These are phyloP conservation scores for Slavum lentiscoides DNA, from an alignment of 2,888 invertebrate genomes.

Conservation along the genomic window DNA sequence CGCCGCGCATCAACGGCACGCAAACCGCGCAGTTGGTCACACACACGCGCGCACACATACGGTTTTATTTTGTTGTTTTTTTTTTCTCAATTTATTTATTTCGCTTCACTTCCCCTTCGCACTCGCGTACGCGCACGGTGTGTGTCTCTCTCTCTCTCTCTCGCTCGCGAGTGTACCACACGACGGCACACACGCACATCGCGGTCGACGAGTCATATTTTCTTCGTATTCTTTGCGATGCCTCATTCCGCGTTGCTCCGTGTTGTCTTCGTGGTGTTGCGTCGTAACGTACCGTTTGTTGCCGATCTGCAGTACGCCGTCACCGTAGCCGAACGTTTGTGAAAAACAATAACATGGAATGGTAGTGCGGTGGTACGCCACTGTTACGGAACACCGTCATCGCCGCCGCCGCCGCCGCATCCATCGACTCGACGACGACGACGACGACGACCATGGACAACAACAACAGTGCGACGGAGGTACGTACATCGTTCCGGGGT, in stretches of 20 bases:
- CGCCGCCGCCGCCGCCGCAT: not conserved
- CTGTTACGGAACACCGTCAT: constrained; percentile 43
- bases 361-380: constrained; percentile 35
- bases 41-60: not conserved
- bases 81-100: not conserved
- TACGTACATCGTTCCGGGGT: not conserved
- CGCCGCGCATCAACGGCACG: not conserved
- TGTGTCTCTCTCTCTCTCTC: not conserved
- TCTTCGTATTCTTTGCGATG: constrained; percentile 37
- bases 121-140: not conserved
- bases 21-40: not conserved
- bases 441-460: constrained; percentile 42
- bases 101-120: not conserved
- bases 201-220: constrained; percentile 9
- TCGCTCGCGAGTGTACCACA: not conserved
- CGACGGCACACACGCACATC: not conserved
- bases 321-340: constrained; percentile 32
- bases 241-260: constrained; percentile 29
- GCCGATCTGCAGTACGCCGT: not conserved
- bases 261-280: not conserved
- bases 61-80: not conserved
- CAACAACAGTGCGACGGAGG: constrained; percentile 39
- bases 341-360: constrained; percentile 50
- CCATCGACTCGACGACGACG: constrained; percentile 23
- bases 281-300: constrained; percentile 25